Percentiles rank a stretch among this genome's conserved stretches.
Conservation (phyloP, 2,113 vertebrate species). For the Pelusios castaneus region DNA sequence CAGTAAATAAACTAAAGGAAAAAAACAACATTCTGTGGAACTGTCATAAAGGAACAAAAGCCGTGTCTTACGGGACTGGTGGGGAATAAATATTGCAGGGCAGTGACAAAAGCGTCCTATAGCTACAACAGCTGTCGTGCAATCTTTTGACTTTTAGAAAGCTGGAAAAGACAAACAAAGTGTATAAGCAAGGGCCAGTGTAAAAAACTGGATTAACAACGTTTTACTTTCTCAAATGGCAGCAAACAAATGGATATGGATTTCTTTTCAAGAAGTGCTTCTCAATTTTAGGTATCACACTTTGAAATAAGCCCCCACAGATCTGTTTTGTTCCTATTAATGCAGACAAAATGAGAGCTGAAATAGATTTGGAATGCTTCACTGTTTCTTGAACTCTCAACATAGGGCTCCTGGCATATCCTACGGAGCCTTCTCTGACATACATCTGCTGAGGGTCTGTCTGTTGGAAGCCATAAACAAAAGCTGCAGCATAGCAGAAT, state of each 20-base stretch:
- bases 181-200: neutral
- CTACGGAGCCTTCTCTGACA: neutral
- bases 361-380: neutral
- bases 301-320: neutral
- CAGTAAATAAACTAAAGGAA: constrained; percentile 1
- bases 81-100: constrained; percentile 16
- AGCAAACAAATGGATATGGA: neutral
- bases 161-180: neutral
- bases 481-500: neutral
- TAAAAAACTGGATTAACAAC: neutral
- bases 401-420: neutral
- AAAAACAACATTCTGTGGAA: neutral
- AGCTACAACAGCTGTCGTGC: neutral
- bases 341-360: neutral
- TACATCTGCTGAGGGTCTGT: neutral
- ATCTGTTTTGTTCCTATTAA: neutral
- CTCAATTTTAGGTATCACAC: neutral
- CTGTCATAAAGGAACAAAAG: neutral
- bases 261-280: neutral
- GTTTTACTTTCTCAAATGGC: neutral
- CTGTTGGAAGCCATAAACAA: constrained; percentile 9
- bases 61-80: constrained; percentile 1
- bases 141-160: neutral
- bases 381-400: neutral
- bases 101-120: neutral